A percentile compares a stretch with the other conserved stretches of the same genome.
Evolutionary conservation across 1,140 invertebrate species (phyloP).

Genomic region (Colletes gigas): DNA sequence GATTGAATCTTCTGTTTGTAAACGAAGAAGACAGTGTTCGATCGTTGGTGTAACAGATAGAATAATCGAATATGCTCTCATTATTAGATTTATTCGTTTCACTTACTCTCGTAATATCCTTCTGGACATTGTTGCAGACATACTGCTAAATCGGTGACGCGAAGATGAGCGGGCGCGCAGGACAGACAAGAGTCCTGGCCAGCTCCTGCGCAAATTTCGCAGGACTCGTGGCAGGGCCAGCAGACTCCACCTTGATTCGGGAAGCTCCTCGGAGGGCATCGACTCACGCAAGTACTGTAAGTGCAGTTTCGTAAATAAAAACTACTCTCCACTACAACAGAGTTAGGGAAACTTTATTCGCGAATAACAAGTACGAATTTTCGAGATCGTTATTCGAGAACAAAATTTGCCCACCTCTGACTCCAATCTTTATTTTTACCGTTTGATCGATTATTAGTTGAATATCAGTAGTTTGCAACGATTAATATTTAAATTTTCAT

Average conservation of each 20-base stretch:
- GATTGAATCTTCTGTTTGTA: too few relatives aligned
- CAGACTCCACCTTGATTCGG: conserved; percentile 89
- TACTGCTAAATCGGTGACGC: conserved; percentile 89
- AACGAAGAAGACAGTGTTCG: too few relatives aligned
- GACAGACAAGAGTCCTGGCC: conserved; percentile 91
- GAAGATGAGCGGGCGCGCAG: conserved; percentile 89
- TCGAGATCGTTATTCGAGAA: too few relatives aligned
- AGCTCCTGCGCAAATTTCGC: conserved; percentile 90
- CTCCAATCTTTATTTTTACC: too few relatives aligned
- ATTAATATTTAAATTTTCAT: too few relatives aligned
- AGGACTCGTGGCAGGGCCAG: conserved; percentile 91
- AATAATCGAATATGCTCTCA: not conserved
- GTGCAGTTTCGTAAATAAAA: conserved; percentile 10
- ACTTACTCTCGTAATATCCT: conserved; percentile 91
- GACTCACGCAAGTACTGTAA: conserved; percentile 88
- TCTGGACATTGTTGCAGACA: conserved; percentile 92
- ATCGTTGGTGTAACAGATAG: too few relatives aligned
- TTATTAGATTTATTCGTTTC: too few relatives aligned
- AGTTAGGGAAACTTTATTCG: too few relatives aligned
- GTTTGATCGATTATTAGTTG: too few relatives aligned
- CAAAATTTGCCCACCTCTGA: too few relatives aligned
- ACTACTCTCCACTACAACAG: not conserved
- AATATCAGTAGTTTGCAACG: too few relatives aligned
- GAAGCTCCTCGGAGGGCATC: conserved; percentile 90
- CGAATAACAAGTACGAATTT: too few relatives aligned